A percentile compares a stretch with the other conserved stretches of the same genome.
Evolutionary conservation across 2,888 invertebrate genomes (phyloP).

Genomic region (Ornithoptera priamus): DNA sequence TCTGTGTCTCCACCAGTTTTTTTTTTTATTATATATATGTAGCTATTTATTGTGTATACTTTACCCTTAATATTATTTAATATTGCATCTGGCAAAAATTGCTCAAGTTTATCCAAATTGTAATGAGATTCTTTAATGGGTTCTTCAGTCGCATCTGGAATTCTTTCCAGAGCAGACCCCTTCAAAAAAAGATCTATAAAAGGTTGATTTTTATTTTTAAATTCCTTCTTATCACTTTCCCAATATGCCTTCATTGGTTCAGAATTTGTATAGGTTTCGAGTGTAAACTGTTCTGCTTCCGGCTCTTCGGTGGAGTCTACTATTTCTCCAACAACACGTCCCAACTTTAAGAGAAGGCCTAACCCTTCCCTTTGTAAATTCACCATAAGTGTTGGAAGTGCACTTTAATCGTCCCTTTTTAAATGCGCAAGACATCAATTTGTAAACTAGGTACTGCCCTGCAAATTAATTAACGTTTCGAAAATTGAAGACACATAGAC

Average conservation of each 20-base stretch:
- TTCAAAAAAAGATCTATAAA: slow-evolving; percentile 66
- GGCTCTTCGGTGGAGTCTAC: slow-evolving; percentile 52
- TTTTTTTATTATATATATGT: slow-evolving; percentile 7
- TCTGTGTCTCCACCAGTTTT: slow-evolving; percentile 71
- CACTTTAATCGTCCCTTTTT: slow-evolving; percentile 62
- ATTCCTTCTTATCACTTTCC: slow-evolving; percentile 65
- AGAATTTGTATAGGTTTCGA: slow-evolving; percentile 43
- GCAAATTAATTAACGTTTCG: slow-evolving; percentile 78
- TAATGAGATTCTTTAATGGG: slow-evolving; percentile 71
- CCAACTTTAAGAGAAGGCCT: slow-evolving; percentile 68
- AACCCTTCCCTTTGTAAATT: slow-evolving; percentile 69
- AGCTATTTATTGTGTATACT: slow-evolving; percentile 51
- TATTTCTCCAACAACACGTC: slow-evolving; percentile 50
- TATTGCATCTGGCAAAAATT: slow-evolving; percentile 58
- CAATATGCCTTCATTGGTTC: slow-evolving; percentile 74
- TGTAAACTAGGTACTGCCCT: slow-evolving; percentile 71
- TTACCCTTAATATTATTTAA: slow-evolving; percentile 65
- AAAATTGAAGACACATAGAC: slow-evolving; percentile 79
- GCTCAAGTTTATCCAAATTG: slow-evolving; percentile 61
- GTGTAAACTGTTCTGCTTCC: slow-evolving; percentile 41
- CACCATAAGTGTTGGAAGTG: slow-evolving; percentile 70
- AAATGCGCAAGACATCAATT: slow-evolving; percentile 64
- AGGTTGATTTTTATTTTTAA: slow-evolving; percentile 55
- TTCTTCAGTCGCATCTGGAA: slow-evolving; percentile 66
- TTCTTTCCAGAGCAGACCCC: slow-evolving; percentile 59